A percentile compares a stretch with the other conserved stretches of the same genome.
These are phyloP conservation scores for Parnassius smintheus DNA, from an alignment of 2,888 invertebrate species.

Conservation along the genomic window DNA sequence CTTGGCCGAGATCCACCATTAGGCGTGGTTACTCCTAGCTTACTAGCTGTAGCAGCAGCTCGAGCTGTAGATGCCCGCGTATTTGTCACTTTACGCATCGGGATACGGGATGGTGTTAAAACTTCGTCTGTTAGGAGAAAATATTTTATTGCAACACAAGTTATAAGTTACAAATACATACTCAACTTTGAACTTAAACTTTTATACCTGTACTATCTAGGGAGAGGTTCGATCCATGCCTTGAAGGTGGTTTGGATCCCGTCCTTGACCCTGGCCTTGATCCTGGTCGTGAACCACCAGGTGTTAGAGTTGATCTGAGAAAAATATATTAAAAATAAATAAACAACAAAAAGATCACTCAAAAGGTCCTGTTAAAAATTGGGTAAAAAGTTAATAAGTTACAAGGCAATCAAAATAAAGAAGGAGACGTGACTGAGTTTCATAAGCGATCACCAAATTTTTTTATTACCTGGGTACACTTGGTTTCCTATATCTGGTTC, in stretches of 20 bases:
- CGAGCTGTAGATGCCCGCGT: slow-evolving; percentile 76
- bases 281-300: slow-evolving; percentile 91
- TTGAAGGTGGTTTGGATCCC: slow-evolving; percentile 95
- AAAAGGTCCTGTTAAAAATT: too few species aligned
- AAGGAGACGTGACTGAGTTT: background rate
- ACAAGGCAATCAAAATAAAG: background rate
- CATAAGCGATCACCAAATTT: too few species aligned
- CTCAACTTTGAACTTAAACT: slow-evolving; percentile 4
- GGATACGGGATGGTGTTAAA: slow-evolving; percentile 89
- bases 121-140: slow-evolving; percentile 82
- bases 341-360: too few species aligned
- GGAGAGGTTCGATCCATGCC: slow-evolving; percentile 95
- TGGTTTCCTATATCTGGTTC: slow-evolving; percentile 85
- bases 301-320: slow-evolving; percentile 85
- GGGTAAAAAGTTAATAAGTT: too few species aligned
- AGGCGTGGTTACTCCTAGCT: slow-evolving; percentile 79
- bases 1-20: slow-evolving; percentile 85
- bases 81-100: slow-evolving; percentile 86
- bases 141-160: slow-evolving; percentile 10
- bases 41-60: slow-evolving; percentile 82
- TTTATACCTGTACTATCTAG: slow-evolving; percentile 91
- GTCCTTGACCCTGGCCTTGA: slow-evolving; percentile 92
- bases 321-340: background rate
- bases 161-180: slow-evolving; percentile 16
- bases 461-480: slow-evolving; percentile 74